Evolutionary conservation across 92 coral and sea anemone genomes (phyloP).

Genomic region (Paragorgia papillata): DNA sequence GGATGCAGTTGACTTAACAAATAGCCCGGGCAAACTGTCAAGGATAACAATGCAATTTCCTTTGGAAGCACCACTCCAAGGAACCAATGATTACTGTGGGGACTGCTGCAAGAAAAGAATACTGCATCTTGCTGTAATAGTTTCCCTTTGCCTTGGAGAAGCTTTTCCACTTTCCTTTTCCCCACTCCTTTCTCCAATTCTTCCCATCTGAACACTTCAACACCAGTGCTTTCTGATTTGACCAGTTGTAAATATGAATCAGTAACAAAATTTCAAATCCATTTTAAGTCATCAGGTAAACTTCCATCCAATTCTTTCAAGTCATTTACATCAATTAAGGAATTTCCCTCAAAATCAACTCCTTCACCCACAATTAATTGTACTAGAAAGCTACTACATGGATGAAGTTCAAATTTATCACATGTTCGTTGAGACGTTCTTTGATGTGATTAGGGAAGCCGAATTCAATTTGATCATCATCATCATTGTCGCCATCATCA

Average conservation of each 20-base stretch:
- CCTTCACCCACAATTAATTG: constrained; percentile 32
- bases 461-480: constrained; percentile 7
- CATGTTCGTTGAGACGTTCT: constrained; percentile 22
- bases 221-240: constrained; percentile 24
- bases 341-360: constrained; percentile 51
- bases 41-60: constrained; percentile 28
- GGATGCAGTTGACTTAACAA: constrained; percentile 27
- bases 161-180: constrained; percentile 24
- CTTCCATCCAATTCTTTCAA: constrained; percentile 39
- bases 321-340: constrained; percentile 36
- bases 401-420: constrained; percentile 27
- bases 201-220: constrained; percentile 36
- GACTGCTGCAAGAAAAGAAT: constrained; percentile 21
- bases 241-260: constrained; percentile 41
- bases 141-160: constrained; percentile 31
- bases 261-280: constrained; percentile 33
- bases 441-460: constrained; percentile 10
- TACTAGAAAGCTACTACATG: constrained; percentile 43
- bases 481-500: too few species aligned
- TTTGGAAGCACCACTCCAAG: constrained; percentile 39
- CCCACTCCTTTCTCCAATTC: constrained; percentile 38
- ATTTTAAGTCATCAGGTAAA: constrained; percentile 19
- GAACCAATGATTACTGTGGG: constrained; percentile 32
- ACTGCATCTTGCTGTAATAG: constrained; percentile 36
- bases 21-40: constrained; percentile 35